phyloP scores from a whole-genome alignment of 1,140 invertebrate genomes.

The Drosophila takahashii region DNA sequence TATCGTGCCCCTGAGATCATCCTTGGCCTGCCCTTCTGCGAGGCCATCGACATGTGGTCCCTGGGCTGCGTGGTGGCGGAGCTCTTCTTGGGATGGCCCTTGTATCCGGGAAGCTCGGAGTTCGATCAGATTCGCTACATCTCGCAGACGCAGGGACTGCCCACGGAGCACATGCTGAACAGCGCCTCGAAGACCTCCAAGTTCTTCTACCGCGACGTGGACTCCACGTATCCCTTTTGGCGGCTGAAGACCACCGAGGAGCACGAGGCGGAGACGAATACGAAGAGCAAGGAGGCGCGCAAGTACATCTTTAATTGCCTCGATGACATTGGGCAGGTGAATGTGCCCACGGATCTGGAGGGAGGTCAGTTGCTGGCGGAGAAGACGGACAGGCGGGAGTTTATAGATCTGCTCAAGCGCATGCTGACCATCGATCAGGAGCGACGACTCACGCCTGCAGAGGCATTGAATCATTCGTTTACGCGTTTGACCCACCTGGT shows the following conservation, averaged over 20 bases:
- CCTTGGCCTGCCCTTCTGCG: constrained; percentile 98
- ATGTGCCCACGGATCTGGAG: constrained; percentile 98
- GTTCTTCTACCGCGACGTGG: constrained; percentile 99
- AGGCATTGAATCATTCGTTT: constrained; percentile 97
- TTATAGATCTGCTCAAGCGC: constrained; percentile 97
- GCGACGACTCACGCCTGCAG: constrained; percentile 96
- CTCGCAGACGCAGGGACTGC: constrained; percentile 91
- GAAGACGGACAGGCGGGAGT: constrained; percentile 97
- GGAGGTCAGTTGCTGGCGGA: constrained; percentile 97
- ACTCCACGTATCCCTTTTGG: constrained; percentile 99
- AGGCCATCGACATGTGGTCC: constrained; percentile 99
- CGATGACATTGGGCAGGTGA: constrained; percentile 99
- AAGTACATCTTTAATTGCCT: constrained; percentile 99
- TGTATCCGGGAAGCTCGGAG: constrained; percentile 99
- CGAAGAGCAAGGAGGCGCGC: constrained; percentile 99
- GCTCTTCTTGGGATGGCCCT: constrained; percentile 99
- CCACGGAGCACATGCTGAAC: constrained; percentile 99
- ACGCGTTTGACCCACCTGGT: constrained; percentile 96
- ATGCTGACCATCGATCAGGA: constrained; percentile 99
- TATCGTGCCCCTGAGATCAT: constrained; percentile 99
- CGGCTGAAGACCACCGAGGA: constrained; percentile 98
- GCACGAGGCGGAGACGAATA: constrained; percentile 98
- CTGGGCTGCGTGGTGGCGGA: constrained; percentile 99
- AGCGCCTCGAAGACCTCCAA: constrained; percentile 99
- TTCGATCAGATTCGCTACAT: constrained; percentile 99